A percentile compares a stretch with the other conserved stretches of the same genome.
phyloP scores from a whole-genome alignment of 2,888 invertebrate species.

The Nowickia ferox region DNA sequence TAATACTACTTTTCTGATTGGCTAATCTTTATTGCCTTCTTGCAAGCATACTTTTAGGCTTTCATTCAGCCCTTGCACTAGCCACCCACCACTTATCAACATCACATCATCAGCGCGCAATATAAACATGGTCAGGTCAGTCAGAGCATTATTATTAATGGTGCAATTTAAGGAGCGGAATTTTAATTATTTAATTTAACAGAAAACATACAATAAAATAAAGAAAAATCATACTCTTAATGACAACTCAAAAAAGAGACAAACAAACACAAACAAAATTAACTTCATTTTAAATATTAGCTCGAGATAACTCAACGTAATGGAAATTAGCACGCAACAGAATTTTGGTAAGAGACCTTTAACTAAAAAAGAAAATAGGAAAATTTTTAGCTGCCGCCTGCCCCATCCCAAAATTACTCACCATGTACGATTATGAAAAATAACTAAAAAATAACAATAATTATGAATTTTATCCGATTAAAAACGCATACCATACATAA shows the following conservation, averaged over 20 bases:
- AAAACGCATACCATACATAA: conserved; percentile 72
- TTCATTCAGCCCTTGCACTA: too few species aligned
- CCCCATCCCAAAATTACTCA: neutral
- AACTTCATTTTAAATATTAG: conserved; percentile 45
- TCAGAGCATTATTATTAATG: conserved; percentile 77
- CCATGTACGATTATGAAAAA: neutral
- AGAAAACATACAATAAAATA: conserved; percentile 52
- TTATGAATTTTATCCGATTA: conserved; percentile 83
- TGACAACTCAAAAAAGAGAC: conserved; percentile 34
- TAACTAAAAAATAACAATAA: conserved; percentile 81
- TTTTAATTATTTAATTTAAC: conserved; percentile 82
- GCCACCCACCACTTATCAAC: conserved; percentile 67
- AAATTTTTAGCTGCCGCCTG: neutral
- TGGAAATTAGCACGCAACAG: conserved; percentile 81
- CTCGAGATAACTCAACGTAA: conserved; percentile 80
- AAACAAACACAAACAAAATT: neutral
- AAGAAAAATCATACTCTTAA: conserved; percentile 66
- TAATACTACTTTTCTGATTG: neutral
- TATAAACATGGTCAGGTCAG: conserved; percentile 16
- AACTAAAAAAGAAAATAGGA: neutral
- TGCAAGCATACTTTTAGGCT: conserved; percentile 5
- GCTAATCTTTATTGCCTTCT: conserved; percentile 29
- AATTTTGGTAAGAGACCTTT: conserved; percentile 28
- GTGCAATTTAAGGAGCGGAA: conserved; percentile 82
- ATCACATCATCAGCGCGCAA: conserved; percentile 21